These are phyloP conservation scores for Puffinus mauretanicus DNA, from an alignment of 2,113 vertebrate species.

Conservation along the genomic window DNA sequence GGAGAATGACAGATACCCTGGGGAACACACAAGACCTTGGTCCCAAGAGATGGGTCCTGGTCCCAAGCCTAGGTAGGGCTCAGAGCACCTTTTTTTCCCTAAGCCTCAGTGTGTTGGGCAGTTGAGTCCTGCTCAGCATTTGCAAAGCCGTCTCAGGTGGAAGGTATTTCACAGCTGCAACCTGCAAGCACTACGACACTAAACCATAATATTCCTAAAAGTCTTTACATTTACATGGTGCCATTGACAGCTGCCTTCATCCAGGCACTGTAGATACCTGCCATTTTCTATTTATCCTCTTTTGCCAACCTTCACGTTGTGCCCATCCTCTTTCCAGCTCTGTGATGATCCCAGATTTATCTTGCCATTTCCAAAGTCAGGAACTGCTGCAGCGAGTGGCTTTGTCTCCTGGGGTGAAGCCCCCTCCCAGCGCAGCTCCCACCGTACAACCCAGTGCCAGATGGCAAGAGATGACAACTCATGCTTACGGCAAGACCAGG, in stretches of 20 bases:
- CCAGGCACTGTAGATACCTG: not conserved
- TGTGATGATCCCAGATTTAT: not conserved
- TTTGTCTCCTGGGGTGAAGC: not conserved
- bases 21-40: not conserved
- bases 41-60: not conserved
- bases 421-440: not conserved
- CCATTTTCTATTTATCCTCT: not conserved
- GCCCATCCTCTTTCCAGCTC: not conserved
- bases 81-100: not conserved
- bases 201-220: not conserved
- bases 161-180: not conserved
- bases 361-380: not conserved
- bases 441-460: not conserved
- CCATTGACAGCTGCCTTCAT: rapidly evolving
- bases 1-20: not conserved
- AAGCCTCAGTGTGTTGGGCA: not conserved
- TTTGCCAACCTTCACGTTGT: not conserved
- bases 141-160: not conserved
- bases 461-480: not conserved
- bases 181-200: not conserved
- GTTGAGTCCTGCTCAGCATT: not conserved
- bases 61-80: not conserved
- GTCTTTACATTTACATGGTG: not conserved
- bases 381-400: not conserved
- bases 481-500: not conserved